Base-by-base conservation (phyloP, 2,113 vertebrate species). In the Eurystomus gularis region DNA sequence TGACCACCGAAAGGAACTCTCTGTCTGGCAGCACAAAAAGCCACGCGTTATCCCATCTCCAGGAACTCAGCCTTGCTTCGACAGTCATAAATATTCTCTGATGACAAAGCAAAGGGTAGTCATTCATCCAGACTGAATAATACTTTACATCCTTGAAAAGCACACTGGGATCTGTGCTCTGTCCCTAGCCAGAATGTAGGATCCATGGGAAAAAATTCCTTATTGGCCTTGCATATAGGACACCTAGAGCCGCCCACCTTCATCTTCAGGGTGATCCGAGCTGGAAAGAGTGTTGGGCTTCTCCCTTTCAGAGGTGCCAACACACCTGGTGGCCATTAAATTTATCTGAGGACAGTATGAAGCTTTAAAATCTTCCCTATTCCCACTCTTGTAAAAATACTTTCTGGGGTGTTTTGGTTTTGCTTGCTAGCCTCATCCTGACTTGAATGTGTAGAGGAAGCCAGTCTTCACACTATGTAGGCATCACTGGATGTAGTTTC, bases 1-100 rank as follows among this genome's bases (percentile, higher is more conserved):
- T 97, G 95, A 97, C 97, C 96, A 95, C 95, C 66, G 2, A 94
- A 88, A 94, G 95, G 96, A 97, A 97, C 96, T 93, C 88, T 97
- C 75, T 93, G 86, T 95, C 97, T 97, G 94, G 96, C 96, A 88
- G 94, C 85, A 88, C n/a, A 90, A 96, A 97, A 97, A 97, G 95
- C 94, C 95, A 93, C 42, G 95, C 28, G 72, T 70, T 97, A 93
- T 78, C 85, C 96, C 15, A 29, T 85, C 93, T 96, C 90, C 96
- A 97, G 93, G 90, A 96, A 96, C 92, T 85, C 86, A 77, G 91
- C 55, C 87, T 91, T 73, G 76, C 94, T 96, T 75, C n/a, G 2
- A 96, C 0, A 2, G 78, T 93, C 95, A 95, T 88, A 95, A 97
- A 95, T 94, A 90, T 91, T 96, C 95, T 82, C 73, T 88, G 80